These are phyloP conservation scores for Acleris sparsana DNA, from an alignment of 2,888 invertebrate genomes.

Conservation along the genomic window DNA sequence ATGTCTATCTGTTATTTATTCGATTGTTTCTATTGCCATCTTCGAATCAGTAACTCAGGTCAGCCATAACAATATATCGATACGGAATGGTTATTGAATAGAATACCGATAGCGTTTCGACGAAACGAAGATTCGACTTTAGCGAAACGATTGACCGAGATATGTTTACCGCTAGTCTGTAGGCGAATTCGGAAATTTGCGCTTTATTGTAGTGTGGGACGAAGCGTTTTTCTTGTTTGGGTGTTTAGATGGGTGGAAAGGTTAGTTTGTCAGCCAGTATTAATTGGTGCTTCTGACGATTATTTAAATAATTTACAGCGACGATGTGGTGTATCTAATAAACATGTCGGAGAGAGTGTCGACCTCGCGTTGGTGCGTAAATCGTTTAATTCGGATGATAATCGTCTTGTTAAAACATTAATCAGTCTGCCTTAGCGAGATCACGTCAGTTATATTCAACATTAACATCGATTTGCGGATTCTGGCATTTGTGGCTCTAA, in stretches of 20 bases:
- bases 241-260: constrained; percentile 20
- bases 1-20: constrained; percentile 70
- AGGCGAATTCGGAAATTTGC: neutral
- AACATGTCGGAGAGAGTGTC: constrained; percentile 54
- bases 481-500: neutral
- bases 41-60: constrained; percentile 75
- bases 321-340: constrained; percentile 59
- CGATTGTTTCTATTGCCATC: constrained; percentile 74
- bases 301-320: constrained; percentile 65
- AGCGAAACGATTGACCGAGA: constrained; percentile 39
- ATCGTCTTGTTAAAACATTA: constrained; percentile 38
- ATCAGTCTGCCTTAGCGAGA: constrained; percentile 27
- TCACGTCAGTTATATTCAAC: constrained; percentile 24
- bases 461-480: constrained; percentile 17
- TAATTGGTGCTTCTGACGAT: constrained; percentile 54
- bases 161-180: constrained; percentile 12
- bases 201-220: constrained; percentile 2
- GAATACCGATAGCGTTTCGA: constrained; percentile 65
- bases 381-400: constrained; percentile 39
- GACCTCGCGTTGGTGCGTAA: constrained; percentile 38
- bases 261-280: constrained; percentile 44
- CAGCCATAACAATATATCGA: constrained; percentile 77
- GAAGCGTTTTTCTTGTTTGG: neutral
- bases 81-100: constrained; percentile 74
- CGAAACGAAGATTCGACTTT: constrained; percentile 53